A percentile compares a stretch with the other conserved stretches of the same genome.
Conservation (phyloP, 2,113 vertebrate genomes). For the Lepisosteus oculatus region DNA sequence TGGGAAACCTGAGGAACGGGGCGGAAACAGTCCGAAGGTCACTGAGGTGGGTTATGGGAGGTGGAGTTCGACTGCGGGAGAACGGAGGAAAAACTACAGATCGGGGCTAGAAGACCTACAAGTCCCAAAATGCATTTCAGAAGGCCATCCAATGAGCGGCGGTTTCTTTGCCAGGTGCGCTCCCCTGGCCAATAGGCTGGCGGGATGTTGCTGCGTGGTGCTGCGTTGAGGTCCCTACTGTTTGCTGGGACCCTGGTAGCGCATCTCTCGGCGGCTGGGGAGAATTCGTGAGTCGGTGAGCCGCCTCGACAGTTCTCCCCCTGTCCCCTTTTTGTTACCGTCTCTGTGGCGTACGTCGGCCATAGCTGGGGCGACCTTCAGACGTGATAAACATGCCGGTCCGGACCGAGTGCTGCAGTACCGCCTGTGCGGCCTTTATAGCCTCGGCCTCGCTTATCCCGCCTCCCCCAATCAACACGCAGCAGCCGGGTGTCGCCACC, state of each 20-base stretch:
- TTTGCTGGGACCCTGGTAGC: slow-evolving; percentile 47
- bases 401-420: slow-evolving; percentile 72
- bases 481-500: slow-evolving; percentile 86
- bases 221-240: slow-evolving; percentile 50
- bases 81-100: not conserved
- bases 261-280: slow-evolving; percentile 32
- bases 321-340: slow-evolving; percentile 23
- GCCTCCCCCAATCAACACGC: slow-evolving; percentile 90
- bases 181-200: slow-evolving; percentile 44
- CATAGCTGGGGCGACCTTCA: slow-evolving; percentile 44
- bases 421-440: slow-evolving; percentile 58
- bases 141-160: slow-evolving; percentile 43
- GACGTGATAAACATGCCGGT: slow-evolving; percentile 80
- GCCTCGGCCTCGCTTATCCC: slow-evolving; percentile 80
- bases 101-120: slow-evolving; percentile 12
- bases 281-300: slow-evolving; percentile 39
- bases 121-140: slow-evolving; percentile 37
- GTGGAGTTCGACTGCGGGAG: slow-evolving; percentile 2
- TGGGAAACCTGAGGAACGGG: not conserved
- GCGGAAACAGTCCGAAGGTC: not conserved
- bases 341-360: slow-evolving; percentile 13
- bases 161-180: slow-evolving; percentile 21
- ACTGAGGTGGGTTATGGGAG: slow-evolving; percentile 9
- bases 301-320: slow-evolving; percentile 23
- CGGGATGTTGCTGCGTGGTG: slow-evolving; percentile 32